Evolutionary conservation across 2,797 vertebrate genomes (phyloP), one percentile per base, ranked within the genome.

Genomic region (Cercopithecus diana): DNA sequence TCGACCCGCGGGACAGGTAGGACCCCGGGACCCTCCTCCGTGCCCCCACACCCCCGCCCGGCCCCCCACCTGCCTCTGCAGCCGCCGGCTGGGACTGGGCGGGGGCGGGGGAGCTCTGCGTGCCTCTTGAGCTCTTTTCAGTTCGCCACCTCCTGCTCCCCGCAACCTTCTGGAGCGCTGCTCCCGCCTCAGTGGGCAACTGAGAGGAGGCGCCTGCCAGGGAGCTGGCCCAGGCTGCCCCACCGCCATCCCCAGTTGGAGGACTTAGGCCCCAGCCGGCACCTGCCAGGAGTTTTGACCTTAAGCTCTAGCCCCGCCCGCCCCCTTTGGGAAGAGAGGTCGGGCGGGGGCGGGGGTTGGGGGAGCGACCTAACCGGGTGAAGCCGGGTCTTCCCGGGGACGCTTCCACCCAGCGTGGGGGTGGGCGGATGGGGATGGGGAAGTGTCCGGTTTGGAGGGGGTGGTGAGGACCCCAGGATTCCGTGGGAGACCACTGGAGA

Each of bases 1-100:
- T 99, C 97, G 99, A 99, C 98, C 99, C 99, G 79, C 98, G 99
- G 98, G 99, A 99, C 99, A 99, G 99, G 99, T 99, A 99, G 72
- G 96, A 93, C 4, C 19, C 61, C 36, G 45, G 22, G 36, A 7
- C 5, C 11, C 2, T 1, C 45, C 3, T 70, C 11, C 33, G n/a
- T 26, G 0, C 24, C 28, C 48, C 70, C 33, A 0, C 52, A 10
- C 24, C 48, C 52, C 20, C 1, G 48, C 58, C 61, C 2, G 82
- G 41, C 61, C 20, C 36, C 77, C 52, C 50, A 41, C 26, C 33
- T 85, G 87, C 50, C 84, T 83, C 50, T 1, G 79, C 94, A 75
- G 45, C 80, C 55, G n/a, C 84, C 45, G 28, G 52, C 87, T n/a
- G 7, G 61, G 36, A n/a, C 82, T 15, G 70, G 61, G 39, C 26